phyloP scores from a whole-genome alignment of 2,797 vertebrate species.

The Artibeus lituratus region DNA sequence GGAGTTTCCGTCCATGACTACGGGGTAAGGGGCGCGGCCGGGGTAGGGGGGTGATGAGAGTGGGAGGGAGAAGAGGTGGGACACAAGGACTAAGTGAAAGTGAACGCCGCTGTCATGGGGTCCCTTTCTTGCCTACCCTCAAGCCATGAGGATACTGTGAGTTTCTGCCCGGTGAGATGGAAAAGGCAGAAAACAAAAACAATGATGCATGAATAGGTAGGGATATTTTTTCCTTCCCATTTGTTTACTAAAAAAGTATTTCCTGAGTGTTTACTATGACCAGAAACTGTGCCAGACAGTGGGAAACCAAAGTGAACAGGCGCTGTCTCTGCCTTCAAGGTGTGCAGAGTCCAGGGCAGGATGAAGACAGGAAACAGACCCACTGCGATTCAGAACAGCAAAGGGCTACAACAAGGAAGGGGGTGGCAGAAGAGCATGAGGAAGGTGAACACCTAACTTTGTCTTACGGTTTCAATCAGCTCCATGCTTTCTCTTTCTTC shows the following conservation, averaged over 20 bases:
- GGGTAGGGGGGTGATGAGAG: too few relatives aligned
- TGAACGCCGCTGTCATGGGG: neutral
- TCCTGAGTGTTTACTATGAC: conserved; percentile 17
- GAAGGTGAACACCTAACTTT: neutral
- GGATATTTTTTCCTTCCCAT: neutral
- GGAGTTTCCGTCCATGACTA: neutral
- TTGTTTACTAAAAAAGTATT: conserved; percentile 46
- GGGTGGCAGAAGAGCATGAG: neutral
- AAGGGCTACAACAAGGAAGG: neutral
- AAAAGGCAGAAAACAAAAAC: conserved; percentile 32
- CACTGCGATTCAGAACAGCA: neutral
- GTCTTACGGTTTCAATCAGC: neutral
- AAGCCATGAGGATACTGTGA: neutral
- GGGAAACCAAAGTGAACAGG: neutral
- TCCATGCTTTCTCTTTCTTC: neutral
- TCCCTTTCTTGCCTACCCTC: neutral
- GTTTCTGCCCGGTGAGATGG: conserved; percentile 19
- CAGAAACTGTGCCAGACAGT: conserved; percentile 1
- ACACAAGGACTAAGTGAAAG: neutral
- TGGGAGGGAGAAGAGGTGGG: neutral
- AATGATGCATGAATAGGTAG: neutral
- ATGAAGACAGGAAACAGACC: neutral
- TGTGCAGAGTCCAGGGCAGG: neutral
- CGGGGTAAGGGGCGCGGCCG: neutral
- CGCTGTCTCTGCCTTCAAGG: neutral